phyloP scores from a whole-genome alignment of 2,888 invertebrate genomes.

The Lepidonotus clava region DNA sequence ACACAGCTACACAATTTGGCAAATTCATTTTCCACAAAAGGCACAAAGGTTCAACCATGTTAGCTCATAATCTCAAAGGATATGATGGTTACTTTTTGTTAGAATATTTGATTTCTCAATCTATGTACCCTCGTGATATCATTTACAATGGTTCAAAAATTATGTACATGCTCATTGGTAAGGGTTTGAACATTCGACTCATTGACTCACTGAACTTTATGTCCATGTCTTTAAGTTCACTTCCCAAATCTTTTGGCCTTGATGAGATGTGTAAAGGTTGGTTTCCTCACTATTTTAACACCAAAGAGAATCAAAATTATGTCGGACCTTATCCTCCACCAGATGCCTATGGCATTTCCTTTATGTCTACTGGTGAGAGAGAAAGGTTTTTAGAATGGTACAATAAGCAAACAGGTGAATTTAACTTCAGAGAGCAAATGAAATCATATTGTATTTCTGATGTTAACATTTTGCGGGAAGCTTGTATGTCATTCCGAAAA shows the following conservation, averaged over 20 bases:
- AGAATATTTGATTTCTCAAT: neutral
- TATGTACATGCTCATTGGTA: neutral
- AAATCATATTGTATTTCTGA: neutral
- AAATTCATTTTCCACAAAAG: neutral
- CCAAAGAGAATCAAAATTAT: neutral
- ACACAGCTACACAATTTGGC: neutral
- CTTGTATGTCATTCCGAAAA: neutral
- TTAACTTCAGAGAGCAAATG: slow-evolving; percentile 3
- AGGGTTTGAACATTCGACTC: neutral
- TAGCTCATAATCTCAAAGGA: neutral
- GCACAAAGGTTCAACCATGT: neutral
- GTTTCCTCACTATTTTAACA: slow-evolving; percentile 24
- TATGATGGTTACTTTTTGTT: neutral
- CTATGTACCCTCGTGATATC: neutral
- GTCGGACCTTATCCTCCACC: neutral
- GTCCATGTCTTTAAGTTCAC: neutral
- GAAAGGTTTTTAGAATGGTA: neutral
- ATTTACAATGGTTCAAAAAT: slow-evolving; percentile 11
- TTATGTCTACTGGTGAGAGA: neutral
- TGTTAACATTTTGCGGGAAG: slow-evolving; percentile 5
- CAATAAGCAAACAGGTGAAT: neutral
- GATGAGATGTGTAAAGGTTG: neutral
- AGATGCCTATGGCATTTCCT: neutral
- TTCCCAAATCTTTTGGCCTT: slow-evolving; percentile 25
- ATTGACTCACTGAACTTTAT: slow-evolving; percentile 28